Base-by-base conservation (phyloP, 2,797 vertebrate genomes). In the Lepidocolaptes lacrymiger region DNA sequence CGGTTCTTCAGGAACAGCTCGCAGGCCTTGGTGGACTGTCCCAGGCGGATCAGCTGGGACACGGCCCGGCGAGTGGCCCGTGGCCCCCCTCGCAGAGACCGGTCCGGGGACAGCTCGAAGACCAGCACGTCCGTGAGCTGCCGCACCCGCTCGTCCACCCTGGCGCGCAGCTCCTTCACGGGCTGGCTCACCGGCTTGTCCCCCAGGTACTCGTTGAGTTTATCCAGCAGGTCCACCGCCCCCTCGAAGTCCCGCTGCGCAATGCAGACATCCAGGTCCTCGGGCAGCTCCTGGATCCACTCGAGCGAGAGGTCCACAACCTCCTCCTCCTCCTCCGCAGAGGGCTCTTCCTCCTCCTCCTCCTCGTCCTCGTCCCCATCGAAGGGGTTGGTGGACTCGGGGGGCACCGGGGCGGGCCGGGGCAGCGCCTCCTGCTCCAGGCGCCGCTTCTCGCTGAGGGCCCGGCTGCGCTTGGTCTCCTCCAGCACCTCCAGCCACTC, bases 401-500 rank as follows among this genome's bases (percentile, higher is more conserved):
- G 97, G 0, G 99, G 97, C 0, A 93, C 88, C 0, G 98, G 98
- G 16, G 97, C 63, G 4, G 91, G 94, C 19, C 96, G 94, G 0
- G 97, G 82, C 10, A 95, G 89, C 0, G 93, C 97, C 94, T 99
- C 99, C 94, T 99, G 99, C 89, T 99, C 99, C 75, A 99, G 98
- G 71, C 98, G 98, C 68, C 98, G 98, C 74, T 96, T 98, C 82
- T 99, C 99, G 24, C 98, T 98, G 39, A 98, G 98, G 23, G 95
- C 99, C 55, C 99, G 98, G 81, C 95, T 99, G 93, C 99, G 99
- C 98, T 99, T 99, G 68, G 99, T 99, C 78, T 99, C 98, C 17
- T 99, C 99, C 96, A 99, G 97, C 92, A 99, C 99, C 96, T 99
- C 99, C 96, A 99, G 97, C 99, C 99, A 99, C 97, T 99, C 99